Base-by-base conservation (phyloP, 1,140 invertebrate genomes). In the Chymomyza costata region DNA sequence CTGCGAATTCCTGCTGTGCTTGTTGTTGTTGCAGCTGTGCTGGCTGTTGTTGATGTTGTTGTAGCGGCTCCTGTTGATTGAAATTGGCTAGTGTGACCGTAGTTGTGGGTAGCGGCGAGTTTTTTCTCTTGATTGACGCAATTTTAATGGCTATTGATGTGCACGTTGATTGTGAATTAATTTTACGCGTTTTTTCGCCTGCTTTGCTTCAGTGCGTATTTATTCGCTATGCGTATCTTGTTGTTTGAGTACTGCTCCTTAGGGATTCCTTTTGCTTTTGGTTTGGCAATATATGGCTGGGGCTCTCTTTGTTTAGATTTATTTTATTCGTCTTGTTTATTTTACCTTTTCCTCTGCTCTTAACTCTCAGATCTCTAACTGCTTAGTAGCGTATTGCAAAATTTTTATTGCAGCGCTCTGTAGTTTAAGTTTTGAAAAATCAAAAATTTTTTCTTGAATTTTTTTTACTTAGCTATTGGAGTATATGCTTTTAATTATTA, bases 81-180 rank as follows among this genome's bases (percentile, higher is more conserved):
- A 66, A 78, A 71, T 70, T 78, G 49, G 44, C 65, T 64, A 70
- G 62, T 45, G 50, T 59, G 53, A 57, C 65, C 55, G 63, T 70
- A 67, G 63, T 69, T 65, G 67, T 59, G 32, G 73, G 73, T 52
- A 73, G 55, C 58, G 73, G 74, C 53, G 76, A 82, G 39, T 49
- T 61, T 82, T 82, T 82, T 76, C 76, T 82, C 78, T 82, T 82
- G 57, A 82, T 82, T 71, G 76, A 76, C 76, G 76, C 69, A 82
- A 82, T 82, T 82, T 71, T 82, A 71, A 76, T 71, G 66, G 59
- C 47, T 82, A 67, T 76, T 71, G 39, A 51, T 57, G 49, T 55
- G 63, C 48, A 55, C 51, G 52, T 67, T 56, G 63, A 63, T 62
- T 45, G 45, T 59, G 35, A 76, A 76, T 53, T 62, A 51, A 47